A percentile compares a stretch with the other conserved stretches of the same genome.
phyloP scores from a whole-genome alignment of 2,888 invertebrate species.

The Chrysomela aeneicollis region DNA sequence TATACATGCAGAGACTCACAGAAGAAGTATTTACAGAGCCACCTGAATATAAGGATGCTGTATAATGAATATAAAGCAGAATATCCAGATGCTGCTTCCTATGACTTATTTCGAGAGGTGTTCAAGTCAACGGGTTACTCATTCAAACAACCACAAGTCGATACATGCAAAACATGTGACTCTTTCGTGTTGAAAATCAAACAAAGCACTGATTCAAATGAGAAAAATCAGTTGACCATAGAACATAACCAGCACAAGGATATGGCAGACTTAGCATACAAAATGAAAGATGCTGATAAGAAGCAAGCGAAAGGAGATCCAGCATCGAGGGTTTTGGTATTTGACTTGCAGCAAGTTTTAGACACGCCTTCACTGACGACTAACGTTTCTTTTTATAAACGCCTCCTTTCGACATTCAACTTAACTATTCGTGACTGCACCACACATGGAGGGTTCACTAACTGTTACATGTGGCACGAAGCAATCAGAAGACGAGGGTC shows the following conservation, averaged over 20 bases:
- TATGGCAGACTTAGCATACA: conserved; percentile 30
- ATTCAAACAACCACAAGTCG: conserved; percentile 32
- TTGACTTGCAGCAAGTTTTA: conserved; percentile 30
- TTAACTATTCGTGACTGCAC: conserved; percentile 30
- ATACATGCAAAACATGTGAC: conserved; percentile 33
- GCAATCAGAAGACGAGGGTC: conserved; percentile 23
- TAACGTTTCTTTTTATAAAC: conserved; percentile 36
- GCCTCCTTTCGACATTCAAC: conserved; percentile 30
- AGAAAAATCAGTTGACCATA: conserved; percentile 12
- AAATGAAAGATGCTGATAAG: too few species aligned
- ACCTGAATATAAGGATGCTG: conserved; percentile 26
- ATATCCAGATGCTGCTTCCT: conserved; percentile 13
- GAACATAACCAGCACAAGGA: conserved; percentile 29
- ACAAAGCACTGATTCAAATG: conserved; percentile 22
- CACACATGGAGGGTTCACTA: background rate
- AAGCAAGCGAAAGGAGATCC: too few species aligned
- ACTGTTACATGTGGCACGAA: conserved; percentile 28
- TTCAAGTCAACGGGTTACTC: conserved; percentile 32
- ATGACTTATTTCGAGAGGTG: conserved; percentile 13
- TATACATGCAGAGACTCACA: conserved; percentile 26
- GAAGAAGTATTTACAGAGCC: conserved; percentile 29
- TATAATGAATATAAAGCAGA: conserved; percentile 20
- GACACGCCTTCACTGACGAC: conserved; percentile 32
- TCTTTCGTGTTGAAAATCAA: conserved; percentile 25
- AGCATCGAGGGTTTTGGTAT: conserved; percentile 25